Evolutionary conservation across 2,113 vertebrate species (phyloP).

Genomic region (Erythrocercus mccallii): DNA sequence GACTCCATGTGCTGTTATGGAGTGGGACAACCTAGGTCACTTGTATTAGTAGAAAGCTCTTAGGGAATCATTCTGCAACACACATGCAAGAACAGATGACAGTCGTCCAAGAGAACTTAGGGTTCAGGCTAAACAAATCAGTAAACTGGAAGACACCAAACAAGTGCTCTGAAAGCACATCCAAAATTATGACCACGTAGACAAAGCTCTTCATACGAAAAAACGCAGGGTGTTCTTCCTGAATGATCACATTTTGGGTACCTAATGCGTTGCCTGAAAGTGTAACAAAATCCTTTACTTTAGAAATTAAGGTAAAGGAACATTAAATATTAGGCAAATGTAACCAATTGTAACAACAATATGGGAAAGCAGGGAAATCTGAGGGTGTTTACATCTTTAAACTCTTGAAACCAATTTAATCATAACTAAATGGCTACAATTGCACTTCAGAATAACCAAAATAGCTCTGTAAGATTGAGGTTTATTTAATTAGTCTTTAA

Average conservation of each 20-base stretch:
- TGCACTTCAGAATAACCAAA: not conserved
- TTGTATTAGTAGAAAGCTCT: conserved; percentile 1
- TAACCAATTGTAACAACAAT: not conserved
- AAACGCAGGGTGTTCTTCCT: not conserved
- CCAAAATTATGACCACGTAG: not conserved
- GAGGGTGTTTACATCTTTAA: not conserved
- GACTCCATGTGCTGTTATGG: not conserved
- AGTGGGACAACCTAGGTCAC: not conserved
- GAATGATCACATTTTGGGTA: not conserved
- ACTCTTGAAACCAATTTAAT: not conserved
- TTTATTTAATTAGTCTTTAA: not conserved
- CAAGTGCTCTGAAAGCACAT: not conserved
- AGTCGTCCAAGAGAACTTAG: not conserved
- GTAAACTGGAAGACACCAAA: not conserved
- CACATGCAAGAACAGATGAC: not conserved
- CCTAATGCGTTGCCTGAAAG: not conserved
- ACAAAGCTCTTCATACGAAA: not conserved
- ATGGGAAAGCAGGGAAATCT: not conserved
- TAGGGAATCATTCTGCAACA: not conserved
- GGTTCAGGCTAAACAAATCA: not conserved
- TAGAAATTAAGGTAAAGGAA: not conserved
- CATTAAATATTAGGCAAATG: not conserved
- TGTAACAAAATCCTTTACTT: not conserved
- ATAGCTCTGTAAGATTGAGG: not conserved
- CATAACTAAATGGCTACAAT: not conserved